phyloP scores from a whole-genome alignment of 2,888 invertebrate species.

The Adelphocoris suturalis region DNA sequence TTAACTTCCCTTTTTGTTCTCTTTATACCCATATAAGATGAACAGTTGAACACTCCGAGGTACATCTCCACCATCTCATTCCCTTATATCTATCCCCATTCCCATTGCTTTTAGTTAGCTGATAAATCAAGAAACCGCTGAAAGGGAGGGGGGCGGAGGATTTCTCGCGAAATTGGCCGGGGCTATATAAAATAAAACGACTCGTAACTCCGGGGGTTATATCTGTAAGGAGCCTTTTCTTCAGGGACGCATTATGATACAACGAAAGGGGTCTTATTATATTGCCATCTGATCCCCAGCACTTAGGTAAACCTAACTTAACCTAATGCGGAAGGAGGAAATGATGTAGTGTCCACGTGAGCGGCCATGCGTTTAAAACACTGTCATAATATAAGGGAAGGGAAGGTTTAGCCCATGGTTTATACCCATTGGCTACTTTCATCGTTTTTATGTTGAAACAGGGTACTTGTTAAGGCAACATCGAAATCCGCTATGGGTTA shows the following conservation, averaged over 20 bases:
- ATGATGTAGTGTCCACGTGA: neutral
- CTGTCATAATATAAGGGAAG: conserved; percentile 6
- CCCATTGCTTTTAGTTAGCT: conserved; percentile 33
- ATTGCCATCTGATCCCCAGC: conserved; percentile 6
- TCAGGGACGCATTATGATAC: conserved; percentile 19
- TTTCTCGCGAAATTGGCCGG: conserved; percentile 42
- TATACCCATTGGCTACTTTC: conserved; percentile 21
- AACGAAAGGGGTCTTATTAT: neutral
- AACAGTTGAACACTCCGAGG: neutral
- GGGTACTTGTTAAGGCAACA: too few species aligned
- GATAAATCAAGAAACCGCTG: conserved; percentile 4
- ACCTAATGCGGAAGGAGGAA: conserved; percentile 45
- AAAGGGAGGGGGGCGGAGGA: neutral
- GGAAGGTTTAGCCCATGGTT: neutral
- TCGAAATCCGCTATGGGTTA: too few species aligned
- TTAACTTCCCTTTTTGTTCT: conserved; percentile 48
- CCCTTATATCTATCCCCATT: conserved; percentile 5
- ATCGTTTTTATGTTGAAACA: too few species aligned
- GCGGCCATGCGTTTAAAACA: neutral
- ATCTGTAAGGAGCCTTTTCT: conserved; percentile 2
- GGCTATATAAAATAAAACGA: conserved; percentile 33
- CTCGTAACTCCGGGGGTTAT: conserved; percentile 27
- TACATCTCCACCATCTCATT: conserved; percentile 14
- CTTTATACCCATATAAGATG: conserved; percentile 48
- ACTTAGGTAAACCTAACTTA: neutral